Evolutionary conservation across 2,113 vertebrate species (phyloP).

Genomic region (Gobiocypris rarus): DNA sequence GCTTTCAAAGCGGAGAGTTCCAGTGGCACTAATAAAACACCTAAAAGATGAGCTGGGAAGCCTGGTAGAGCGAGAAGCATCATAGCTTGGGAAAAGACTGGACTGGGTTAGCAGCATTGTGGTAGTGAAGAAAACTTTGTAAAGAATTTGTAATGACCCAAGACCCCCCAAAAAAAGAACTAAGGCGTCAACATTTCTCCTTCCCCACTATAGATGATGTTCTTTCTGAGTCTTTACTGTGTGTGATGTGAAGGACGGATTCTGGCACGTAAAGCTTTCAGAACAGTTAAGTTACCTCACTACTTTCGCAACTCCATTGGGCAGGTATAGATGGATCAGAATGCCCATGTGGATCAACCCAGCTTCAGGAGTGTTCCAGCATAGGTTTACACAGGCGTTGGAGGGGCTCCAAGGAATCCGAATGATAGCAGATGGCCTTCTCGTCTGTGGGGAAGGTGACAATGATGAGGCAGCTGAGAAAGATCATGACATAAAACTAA

Average conservation of each 20-base stretch:
- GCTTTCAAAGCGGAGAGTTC: constrained; percentile 3
- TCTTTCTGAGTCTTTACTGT: too few species aligned
- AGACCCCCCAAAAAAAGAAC: constrained; percentile 5
- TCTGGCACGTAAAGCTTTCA: constrained; percentile 34
- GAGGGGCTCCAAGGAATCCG: constrained; percentile 23
- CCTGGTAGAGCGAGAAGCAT: constrained; percentile 24
- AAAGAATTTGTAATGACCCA: constrained; percentile 31
- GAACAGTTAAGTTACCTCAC: background rate
- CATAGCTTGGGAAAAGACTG: constrained; percentile 26
- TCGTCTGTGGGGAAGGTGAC: constrained; percentile 36
- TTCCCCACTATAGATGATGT: constrained; percentile 42
- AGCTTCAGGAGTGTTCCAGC: constrained; percentile 32
- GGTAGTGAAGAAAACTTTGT: constrained; percentile 34
- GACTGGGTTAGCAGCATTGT: constrained; percentile 47
- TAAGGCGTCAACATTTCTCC: constrained; percentile 18
- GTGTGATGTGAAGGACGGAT: constrained; percentile 43
- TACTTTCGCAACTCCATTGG: constrained; percentile 5
- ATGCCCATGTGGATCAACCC: constrained; percentile 37
- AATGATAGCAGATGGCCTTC: constrained; percentile 47
- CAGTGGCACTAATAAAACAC: constrained; percentile 24
- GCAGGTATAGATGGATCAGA: constrained; percentile 36
- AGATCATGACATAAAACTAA: constrained; percentile 27
- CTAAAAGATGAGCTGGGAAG: constrained; percentile 39
- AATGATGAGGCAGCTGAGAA: constrained; percentile 18
- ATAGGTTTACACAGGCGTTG: too few species aligned